Percentiles rank a stretch among this genome's conserved stretches.
phyloP scores from a whole-genome alignment of 2,797 vertebrate species.

The Coendou prehensilis region DNA sequence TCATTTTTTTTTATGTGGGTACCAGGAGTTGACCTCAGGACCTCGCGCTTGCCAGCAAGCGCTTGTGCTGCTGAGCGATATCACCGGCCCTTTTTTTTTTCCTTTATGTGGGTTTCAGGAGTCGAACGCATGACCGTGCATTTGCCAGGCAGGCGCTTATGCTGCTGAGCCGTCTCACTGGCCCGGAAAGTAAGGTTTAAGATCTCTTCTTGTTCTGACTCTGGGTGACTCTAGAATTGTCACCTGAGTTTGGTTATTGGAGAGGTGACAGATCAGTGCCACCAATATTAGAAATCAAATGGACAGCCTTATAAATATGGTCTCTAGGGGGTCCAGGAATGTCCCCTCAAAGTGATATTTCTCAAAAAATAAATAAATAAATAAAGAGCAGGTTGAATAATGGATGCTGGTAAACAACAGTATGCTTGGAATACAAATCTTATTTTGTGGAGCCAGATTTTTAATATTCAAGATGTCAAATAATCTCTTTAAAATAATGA shows the following conservation, averaged over 20 bases:
- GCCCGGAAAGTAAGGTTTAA: neutral
- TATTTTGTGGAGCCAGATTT: neutral
- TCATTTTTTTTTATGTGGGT: too few species aligned
- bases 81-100: too few species aligned
- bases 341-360: neutral
- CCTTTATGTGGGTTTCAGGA: too few species aligned
- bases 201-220: neutral
- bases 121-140: too few species aligned
- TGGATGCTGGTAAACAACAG: neutral
- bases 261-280: neutral
- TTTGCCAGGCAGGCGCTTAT: too few species aligned
- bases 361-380: neutral
- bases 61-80: too few species aligned
- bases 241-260: neutral
- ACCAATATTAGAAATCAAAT: neutral
- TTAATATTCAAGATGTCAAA: constrained; percentile 65
- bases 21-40: too few species aligned
- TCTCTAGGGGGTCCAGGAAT: neutral
- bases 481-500: constrained; percentile 68
- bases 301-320: neutral
- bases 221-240: neutral
- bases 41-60: too few species aligned
- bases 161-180: too few species aligned
- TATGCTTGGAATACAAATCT: neutral
- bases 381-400: neutral